Conservation (phyloP, 2,113 vertebrate genomes). For the Myanophis thanlyinensis region DNA sequence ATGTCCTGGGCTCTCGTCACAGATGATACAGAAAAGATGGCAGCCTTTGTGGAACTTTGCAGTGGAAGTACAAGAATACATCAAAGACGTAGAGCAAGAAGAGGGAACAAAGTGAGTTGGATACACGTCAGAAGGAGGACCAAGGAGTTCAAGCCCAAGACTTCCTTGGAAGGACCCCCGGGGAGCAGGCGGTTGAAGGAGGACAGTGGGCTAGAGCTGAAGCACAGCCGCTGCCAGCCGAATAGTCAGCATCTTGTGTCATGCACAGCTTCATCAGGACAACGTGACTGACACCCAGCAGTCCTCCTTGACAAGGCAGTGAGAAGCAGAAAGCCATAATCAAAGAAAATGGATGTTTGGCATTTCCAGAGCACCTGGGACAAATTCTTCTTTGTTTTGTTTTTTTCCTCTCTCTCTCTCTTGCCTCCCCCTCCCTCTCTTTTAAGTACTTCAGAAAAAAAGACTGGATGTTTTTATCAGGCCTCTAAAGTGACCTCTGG, state of each 20-base stretch:
- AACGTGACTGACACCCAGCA: background rate
- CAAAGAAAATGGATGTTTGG: background rate
- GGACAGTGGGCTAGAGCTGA: background rate
- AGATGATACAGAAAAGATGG: background rate
- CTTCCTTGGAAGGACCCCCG: background rate
- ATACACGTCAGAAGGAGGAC: background rate
- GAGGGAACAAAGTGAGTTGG: background rate
- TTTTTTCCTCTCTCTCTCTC: background rate
- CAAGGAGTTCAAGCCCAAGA: background rate
- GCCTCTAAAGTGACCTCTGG: background rate
- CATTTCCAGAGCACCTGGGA: background rate
- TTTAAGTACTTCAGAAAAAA: background rate
- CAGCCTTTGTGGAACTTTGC: background rate
- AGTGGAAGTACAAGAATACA: background rate
- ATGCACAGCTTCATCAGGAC: background rate
- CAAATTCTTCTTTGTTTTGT: background rate
- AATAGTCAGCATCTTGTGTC: background rate
- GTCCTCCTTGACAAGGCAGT: background rate
- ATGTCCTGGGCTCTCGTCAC: background rate
- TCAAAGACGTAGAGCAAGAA: background rate
- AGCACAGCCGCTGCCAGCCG: background rate
- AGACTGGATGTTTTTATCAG: background rate
- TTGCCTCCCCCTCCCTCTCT: background rate
- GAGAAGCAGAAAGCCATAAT: background rate
- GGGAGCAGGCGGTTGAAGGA: background rate